phyloP scores from a whole-genome alignment of 2,888 invertebrate genomes.

The Pilophorus perplexus region DNA sequence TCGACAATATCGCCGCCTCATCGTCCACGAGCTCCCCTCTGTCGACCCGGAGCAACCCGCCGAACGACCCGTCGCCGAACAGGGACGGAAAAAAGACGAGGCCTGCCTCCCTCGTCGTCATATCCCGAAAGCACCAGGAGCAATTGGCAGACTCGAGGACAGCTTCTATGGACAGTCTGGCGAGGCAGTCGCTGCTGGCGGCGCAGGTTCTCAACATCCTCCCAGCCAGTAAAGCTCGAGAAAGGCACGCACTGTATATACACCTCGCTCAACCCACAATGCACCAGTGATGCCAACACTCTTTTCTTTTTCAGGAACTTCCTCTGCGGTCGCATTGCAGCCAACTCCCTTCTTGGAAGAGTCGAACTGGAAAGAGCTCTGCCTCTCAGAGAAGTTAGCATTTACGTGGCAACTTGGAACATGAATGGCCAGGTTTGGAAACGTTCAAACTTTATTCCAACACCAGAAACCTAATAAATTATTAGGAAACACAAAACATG shows the following conservation, averaged over 20 bases:
- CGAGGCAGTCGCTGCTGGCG: conserved; percentile 70
- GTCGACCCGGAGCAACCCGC: conserved; percentile 48
- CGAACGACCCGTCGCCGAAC: conserved; percentile 47
- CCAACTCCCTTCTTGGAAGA: conserved; percentile 77
- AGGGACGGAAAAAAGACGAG: conserved; percentile 46
- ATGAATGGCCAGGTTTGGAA: conserved; percentile 87
- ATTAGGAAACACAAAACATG: too few relatives aligned
- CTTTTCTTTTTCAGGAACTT: conserved; percentile 61
- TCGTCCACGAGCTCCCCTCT: conserved; percentile 50
- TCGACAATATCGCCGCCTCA: conserved; percentile 52
- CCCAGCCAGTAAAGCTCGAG: conserved; percentile 76
- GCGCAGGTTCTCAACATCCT: conserved; percentile 78
- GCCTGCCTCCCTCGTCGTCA: conserved; percentile 46
- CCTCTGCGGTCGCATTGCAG: conserved; percentile 74
- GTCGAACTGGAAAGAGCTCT: conserved; percentile 82
- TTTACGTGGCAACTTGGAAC: conserved; percentile 90
- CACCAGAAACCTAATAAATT: too few relatives aligned
- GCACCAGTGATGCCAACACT: too few relatives aligned
- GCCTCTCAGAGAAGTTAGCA: conserved; percentile 77
- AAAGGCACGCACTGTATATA: conserved; percentile 65
- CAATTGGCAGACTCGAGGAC: conserved; percentile 47
- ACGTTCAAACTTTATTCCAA: too few relatives aligned
- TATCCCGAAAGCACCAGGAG: conserved; percentile 49
- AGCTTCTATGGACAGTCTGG: conserved; percentile 64
- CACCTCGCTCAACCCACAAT: too few relatives aligned